Conservation (phyloP, 2,888 invertebrate genomes). For the Clunio marinus region DNA sequence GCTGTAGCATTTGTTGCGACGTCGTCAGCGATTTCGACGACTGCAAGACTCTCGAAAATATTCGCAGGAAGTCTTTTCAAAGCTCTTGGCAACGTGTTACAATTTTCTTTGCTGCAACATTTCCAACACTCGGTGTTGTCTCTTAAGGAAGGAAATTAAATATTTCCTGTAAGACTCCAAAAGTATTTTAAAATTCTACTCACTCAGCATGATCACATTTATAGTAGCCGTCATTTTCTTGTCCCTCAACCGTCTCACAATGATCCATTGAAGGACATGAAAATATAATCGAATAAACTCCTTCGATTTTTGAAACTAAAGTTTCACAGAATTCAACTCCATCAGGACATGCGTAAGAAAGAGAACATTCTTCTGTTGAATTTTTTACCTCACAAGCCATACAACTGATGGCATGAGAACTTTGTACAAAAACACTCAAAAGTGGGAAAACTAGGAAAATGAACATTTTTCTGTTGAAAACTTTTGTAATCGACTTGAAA, state of each 20-base stretch:
- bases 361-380: background rate
- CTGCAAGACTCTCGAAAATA: too few species aligned
- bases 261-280: conserved; percentile 4
- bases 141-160: background rate
- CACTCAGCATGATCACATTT: background rate
- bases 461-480: background rate
- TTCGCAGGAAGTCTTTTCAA: background rate
- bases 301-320: conserved; percentile 16
- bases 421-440: background rate
- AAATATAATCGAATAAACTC: background rate
- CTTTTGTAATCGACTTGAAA: too few species aligned
- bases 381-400: background rate
- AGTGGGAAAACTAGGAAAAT: background rate
- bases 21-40: too few species aligned
- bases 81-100: background rate
- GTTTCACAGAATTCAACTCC: background rate
- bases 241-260: background rate
- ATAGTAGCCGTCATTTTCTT: background rate
- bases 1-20: too few species aligned
- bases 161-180: background rate
- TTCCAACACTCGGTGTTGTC: background rate
- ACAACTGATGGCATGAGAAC: background rate
- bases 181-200: background rate
- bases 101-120: background rate
- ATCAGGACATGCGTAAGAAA: background rate